A percentile compares a stretch with the other conserved stretches of the same genome.
Conservation (phyloP, 1,140 invertebrate species). For the Asbolus verrucosus region DNA sequence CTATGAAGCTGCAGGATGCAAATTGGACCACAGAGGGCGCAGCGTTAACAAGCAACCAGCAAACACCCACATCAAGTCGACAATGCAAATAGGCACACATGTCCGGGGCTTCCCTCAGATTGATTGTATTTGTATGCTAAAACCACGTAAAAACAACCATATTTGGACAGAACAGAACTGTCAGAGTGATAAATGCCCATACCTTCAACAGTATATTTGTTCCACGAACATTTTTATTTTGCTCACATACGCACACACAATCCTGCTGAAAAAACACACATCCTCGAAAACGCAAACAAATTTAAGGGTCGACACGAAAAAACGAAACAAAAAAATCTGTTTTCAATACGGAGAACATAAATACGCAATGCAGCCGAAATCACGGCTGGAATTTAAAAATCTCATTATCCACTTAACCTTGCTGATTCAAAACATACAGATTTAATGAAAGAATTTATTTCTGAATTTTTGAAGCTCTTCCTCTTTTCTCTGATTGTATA, state of each 20-base stretch:
- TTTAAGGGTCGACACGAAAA: constrained; percentile 1
- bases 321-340: too few relatives aligned
- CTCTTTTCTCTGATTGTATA: neutral
- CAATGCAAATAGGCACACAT: constrained; percentile 48
- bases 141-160: constrained; percentile 49
- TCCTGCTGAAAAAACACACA: neutral
- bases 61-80: constrained; percentile 49
- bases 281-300: neutral
- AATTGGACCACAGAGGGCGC: constrained; percentile 25
- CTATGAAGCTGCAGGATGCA: constrained; percentile 25
- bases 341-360: too few relatives aligned
- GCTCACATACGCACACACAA: constrained; percentile 13
- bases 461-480: neutral
- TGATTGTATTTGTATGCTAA: constrained; percentile 49
- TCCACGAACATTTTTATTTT: constrained; percentile 46
- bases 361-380: too few relatives aligned
- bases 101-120: constrained; percentile 40
- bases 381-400: too few relatives aligned
- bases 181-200: constrained; percentile 45
- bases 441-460: neutral
- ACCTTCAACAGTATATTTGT: constrained; percentile 47
- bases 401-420: too few relatives aligned
- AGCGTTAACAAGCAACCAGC: constrained; percentile 41
- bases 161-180: constrained; percentile 42
- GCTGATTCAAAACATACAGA: too few relatives aligned